These are phyloP conservation scores for Neoitamus cyanurus DNA, from an alignment of 2,888 invertebrate genomes.

Conservation along the genomic window DNA sequence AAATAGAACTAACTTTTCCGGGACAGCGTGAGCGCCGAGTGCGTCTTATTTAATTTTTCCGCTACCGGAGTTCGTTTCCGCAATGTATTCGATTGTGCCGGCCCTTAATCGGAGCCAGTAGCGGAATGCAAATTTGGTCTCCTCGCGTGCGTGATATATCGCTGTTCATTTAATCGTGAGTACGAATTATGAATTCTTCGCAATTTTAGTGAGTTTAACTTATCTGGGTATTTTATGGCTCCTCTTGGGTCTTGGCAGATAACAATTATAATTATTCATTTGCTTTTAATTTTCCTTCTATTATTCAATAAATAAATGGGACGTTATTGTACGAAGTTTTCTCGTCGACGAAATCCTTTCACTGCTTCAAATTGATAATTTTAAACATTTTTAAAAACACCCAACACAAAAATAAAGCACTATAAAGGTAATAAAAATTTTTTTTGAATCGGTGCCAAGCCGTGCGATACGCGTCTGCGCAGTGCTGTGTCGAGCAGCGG, in stretches of 20 bases:
- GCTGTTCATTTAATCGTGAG: neutral
- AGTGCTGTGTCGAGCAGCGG: too few relatives aligned
- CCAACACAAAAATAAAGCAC: too few relatives aligned
- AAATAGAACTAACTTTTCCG: neutral
- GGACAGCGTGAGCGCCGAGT: neutral
- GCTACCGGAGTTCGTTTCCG: neutral
- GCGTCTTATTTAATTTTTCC: conserved; percentile 28
- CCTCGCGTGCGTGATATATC: neutral
- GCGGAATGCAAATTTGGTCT: neutral
- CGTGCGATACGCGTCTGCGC: too few relatives aligned
- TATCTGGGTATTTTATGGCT: neutral
- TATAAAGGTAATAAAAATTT: too few relatives aligned
- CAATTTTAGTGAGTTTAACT: neutral
- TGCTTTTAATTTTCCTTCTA: neutral
- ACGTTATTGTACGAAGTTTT: too few relatives aligned
- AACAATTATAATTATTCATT: neutral
- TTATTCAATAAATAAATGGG: neutral
- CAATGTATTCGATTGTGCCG: neutral
- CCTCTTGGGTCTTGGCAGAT: neutral
- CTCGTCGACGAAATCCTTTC: too few relatives aligned
- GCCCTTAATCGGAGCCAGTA: neutral
- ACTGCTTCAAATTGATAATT: too few relatives aligned
- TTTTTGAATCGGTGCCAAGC: too few relatives aligned
- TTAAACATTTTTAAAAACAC: too few relatives aligned
- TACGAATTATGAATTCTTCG: neutral